phyloP scores from a whole-genome alignment of 2,113 vertebrate genomes.

The Melospiza georgiana region DNA sequence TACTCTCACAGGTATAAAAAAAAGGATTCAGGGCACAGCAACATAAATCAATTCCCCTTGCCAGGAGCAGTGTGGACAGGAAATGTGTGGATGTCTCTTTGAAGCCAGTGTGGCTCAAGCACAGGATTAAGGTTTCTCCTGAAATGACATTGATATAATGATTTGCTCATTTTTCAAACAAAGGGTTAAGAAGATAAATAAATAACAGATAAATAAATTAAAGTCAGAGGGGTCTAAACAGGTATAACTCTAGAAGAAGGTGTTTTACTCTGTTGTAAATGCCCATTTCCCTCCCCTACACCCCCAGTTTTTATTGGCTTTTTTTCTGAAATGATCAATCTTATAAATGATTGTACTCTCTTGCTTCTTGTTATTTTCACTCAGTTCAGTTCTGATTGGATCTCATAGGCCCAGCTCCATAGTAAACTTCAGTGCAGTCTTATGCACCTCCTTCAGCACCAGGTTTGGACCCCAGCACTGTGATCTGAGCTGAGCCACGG shows the following conservation, averaged over 20 bases:
- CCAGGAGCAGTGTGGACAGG: neutral
- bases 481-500: fast-evolving
- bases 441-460: neutral
- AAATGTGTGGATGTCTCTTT: neutral
- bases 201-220: neutral
- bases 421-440: neutral
- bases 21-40: neutral
- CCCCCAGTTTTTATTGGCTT: neutral
- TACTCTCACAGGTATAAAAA: neutral
- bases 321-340: neutral
- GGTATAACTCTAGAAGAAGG: neutral
- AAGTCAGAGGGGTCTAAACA: neutral
- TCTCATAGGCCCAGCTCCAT: neutral
- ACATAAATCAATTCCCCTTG: neutral
- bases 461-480: neutral
- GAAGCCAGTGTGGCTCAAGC: neutral
- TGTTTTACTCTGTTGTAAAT: neutral
- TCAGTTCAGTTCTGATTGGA: neutral
- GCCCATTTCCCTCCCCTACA: too few species aligned
- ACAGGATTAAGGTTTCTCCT: neutral
- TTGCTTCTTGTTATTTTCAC: neutral
- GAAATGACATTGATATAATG: neutral
- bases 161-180: neutral
- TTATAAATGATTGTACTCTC: neutral
- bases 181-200: neutral